Conservation (phyloP, 2,113 vertebrate genomes). For the Penelope pileata region DNA sequence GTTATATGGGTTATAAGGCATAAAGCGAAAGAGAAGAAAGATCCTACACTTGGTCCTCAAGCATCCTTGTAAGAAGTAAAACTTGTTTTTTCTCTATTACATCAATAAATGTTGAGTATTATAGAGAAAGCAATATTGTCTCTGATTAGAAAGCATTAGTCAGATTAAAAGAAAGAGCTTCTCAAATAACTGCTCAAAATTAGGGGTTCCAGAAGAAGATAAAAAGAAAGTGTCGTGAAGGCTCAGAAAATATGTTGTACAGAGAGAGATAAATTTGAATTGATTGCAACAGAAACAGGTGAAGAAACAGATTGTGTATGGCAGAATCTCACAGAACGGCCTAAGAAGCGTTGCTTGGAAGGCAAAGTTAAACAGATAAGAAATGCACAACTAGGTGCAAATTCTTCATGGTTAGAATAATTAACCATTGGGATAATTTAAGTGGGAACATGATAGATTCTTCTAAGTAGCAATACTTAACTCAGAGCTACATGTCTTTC, state of each 20-base stretch:
- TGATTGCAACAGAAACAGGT: rapidly evolving
- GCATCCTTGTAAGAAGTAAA: neutral
- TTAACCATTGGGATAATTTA: neutral
- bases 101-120: neutral
- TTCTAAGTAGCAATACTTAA: neutral
- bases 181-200: neutral
- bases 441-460: neutral
- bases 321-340: neutral
- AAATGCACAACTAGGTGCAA: neutral
- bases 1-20: neutral
- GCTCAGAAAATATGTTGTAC: neutral
- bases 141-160: neutral
- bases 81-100: neutral
- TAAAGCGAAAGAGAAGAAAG: neutral
- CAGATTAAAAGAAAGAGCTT: neutral
- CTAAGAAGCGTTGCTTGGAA: rapidly evolving
- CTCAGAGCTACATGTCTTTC: neutral
- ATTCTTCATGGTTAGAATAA: neutral
- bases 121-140: neutral
- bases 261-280: neutral
- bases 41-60: neutral
- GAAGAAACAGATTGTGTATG: neutral
- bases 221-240: neutral
- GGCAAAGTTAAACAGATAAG: neutral
- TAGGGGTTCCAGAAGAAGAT: neutral